Evolutionary conservation across 2,888 invertebrate genomes (phyloP).

Genomic region (Orthosia incerta): DNA sequence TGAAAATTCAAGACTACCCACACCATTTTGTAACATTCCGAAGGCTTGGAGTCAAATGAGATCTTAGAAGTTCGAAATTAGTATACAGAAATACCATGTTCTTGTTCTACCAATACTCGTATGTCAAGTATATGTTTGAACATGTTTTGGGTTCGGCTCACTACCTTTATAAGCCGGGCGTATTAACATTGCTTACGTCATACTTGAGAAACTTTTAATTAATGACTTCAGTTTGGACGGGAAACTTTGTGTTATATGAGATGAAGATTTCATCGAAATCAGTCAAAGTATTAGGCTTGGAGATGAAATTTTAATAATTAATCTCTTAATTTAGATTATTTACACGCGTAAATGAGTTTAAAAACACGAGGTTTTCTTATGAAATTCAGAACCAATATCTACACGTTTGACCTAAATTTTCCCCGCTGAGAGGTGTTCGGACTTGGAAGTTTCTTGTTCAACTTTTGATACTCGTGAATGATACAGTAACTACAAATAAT

Average conservation of each 20-base stretch:
- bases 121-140: conserved; percentile 57
- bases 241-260: conserved; percentile 55
- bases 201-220: conserved; percentile 63
- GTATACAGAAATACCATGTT: conserved; percentile 60
- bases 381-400: not conserved
- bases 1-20: conserved; percentile 79
- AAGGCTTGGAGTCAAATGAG: conserved; percentile 67
- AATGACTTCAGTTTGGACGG: conserved; percentile 57
- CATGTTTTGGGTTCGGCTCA: conserved; percentile 51
- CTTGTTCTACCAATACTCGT: conserved; percentile 52
- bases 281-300: conserved; percentile 34
- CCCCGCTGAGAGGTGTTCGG: not conserved
- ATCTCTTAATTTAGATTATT: conserved; percentile 42
- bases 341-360: conserved; percentile 31
- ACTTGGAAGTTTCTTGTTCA: not conserved
- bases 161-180: conserved; percentile 59
- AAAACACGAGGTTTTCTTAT: conserved; percentile 8
- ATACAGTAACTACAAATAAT: not conserved
- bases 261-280: conserved; percentile 60
- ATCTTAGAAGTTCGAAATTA: conserved; percentile 71
- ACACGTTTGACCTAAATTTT: not conserved
- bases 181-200: conserved; percentile 65
- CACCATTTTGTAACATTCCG: conserved; percentile 72
- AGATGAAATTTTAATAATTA: conserved; percentile 45
- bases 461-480: not conserved